Evolutionary conservation across 1,140 invertebrate species (phyloP), one percentile per base, ranked within the genome.

Genomic region (Calephelis virginiensis): DNA sequence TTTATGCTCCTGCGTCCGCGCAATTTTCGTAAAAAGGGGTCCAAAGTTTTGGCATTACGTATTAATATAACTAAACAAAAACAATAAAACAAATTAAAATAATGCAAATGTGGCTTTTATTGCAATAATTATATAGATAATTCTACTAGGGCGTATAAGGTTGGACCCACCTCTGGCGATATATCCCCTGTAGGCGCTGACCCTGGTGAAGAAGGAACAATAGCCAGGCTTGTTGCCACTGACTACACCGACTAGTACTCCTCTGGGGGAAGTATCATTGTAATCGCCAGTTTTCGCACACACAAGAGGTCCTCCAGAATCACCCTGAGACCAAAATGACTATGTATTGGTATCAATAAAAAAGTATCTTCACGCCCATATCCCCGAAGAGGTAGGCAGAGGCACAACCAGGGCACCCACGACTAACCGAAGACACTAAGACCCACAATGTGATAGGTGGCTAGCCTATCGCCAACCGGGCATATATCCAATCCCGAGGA

Each of bases 231-330:
- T 66, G 40, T 75, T 46, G 4, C 85, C 81, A 61, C 77, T 81
- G 5, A 82, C 78, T 8, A 88, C 61, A 0, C 84, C 86, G 1
- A 86, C 80, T 45, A 85, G 61, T 13, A 86, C 13, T 0, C 83
- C 83, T 45, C 70, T 75, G 1, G 12, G n/a, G 10, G 38, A 45
- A 28, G 28, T 28, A n/a, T 86, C 83, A 0, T 76, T 74, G 1
- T 78, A 78, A 49, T 88, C 81, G 5, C 72, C 73, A 0, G 83
- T 83, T 4, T 69, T 62, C 45, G 47, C 37, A 61, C 83, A 88
- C 4, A 86, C 82, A 7, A 88, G 64, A 10, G 85, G 83, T 9
- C 85, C 85, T 7, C 85, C 85, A 4, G 85, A 88, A 71, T 88
- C 85, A 12, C 85, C 85, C 85, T 88, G 49, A 12, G 76, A 77